Percentiles rank a stretch among this genome's conserved stretches.
phyloP scores from a whole-genome alignment of 92 coral and sea anemone genomes.

The Virgularia gustaviana region DNA sequence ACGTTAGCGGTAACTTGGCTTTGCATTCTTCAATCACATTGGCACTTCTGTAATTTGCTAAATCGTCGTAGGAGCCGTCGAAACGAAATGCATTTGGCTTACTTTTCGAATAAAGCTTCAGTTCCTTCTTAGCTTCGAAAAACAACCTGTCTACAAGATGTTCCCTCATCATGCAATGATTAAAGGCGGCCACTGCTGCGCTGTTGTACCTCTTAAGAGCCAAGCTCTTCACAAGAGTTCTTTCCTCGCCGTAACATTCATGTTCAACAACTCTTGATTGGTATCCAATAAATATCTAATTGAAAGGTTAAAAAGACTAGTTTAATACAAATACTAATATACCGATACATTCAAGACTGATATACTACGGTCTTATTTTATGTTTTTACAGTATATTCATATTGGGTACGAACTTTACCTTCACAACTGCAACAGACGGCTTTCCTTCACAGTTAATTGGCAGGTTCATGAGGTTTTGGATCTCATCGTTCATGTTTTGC shows the following conservation, averaged over 20 bases:
- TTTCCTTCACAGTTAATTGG: constrained; percentile 17
- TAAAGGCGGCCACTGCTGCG: constrained; percentile 23
- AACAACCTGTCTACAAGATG: constrained; percentile 25
- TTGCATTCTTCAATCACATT: constrained; percentile 8
- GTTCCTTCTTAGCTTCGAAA: constrained; percentile 14
- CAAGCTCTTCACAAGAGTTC: constrained; percentile 27
- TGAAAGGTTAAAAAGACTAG: neutral
- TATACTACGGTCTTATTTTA: neutral
- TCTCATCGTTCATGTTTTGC: neutral
- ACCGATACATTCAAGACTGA: neutral
- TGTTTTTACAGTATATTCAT: neutral
- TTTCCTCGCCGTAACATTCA: constrained; percentile 31
- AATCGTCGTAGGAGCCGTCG: constrained; percentile 11
- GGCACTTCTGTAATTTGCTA: constrained; percentile 26
- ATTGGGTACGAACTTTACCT: neutral
- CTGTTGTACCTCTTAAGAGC: constrained; percentile 20
- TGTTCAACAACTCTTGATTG: constrained; percentile 34
- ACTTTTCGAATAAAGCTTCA: constrained; percentile 29
- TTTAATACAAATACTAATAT: neutral
- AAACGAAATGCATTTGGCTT: constrained; percentile 17
- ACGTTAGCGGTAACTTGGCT: constrained; percentile 1
- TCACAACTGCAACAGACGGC: neutral
- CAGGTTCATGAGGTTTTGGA: constrained; percentile 39
- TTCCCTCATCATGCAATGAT: constrained; percentile 4
- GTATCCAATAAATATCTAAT: constrained; percentile 7